Evolutionary conservation across 2,797 vertebrate genomes (phyloP).

Genomic region (Chrysocyon brachyurus): DNA sequence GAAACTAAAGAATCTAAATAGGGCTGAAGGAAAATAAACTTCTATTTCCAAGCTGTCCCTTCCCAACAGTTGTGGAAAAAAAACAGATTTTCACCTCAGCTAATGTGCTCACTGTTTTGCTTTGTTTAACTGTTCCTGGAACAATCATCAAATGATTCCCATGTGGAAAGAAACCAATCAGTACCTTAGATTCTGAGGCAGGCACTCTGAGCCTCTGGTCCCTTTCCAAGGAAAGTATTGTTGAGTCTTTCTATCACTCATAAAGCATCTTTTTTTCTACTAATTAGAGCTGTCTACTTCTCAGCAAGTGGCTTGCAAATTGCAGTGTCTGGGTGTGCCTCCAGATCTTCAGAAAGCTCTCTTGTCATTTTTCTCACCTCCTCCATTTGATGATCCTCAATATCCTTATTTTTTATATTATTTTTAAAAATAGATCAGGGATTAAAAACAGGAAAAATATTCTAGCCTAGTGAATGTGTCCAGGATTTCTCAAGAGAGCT

Average conservation of each 20-base stretch:
- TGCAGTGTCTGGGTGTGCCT: neutral
- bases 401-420: neutral
- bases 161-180: neutral
- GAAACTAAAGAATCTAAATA: constrained; percentile 39
- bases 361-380: neutral
- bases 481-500: neutral
- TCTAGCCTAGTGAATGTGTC: constrained; percentile 10
- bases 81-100: neutral
- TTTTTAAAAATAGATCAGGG: neutral
- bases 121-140: constrained; percentile 49
- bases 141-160: neutral
- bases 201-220: neutral
- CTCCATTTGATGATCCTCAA: neutral
- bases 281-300: neutral
- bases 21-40: constrained; percentile 14
- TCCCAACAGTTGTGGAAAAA: neutral
- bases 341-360: neutral
- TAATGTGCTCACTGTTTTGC: neutral
- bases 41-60: constrained; percentile 40
- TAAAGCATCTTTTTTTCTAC: neutral
- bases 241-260: neutral
- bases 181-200: neutral
- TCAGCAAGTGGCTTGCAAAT: neutral
- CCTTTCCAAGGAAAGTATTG: neutral
- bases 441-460: constrained; percentile 1